These are phyloP conservation scores for Pycnomerus fuliginosus DNA, from an alignment of 2,888 invertebrate species.

Conservation along the genomic window DNA sequence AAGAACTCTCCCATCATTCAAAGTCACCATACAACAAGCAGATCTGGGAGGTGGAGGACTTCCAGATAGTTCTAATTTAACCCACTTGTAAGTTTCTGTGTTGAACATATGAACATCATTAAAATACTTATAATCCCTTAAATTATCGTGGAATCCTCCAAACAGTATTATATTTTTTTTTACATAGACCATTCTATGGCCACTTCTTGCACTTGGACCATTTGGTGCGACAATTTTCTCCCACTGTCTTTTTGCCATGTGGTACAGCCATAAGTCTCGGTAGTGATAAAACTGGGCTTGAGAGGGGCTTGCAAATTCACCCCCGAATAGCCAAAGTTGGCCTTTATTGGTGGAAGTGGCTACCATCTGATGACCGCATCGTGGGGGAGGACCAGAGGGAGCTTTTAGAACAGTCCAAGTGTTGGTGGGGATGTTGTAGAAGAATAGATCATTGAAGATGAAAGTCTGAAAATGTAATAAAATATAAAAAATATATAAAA, in stretches of 20 bases:
- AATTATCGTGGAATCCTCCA: slow-evolving; percentile 91
- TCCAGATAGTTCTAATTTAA: slow-evolving; percentile 65
- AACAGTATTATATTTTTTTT: slow-evolving; percentile 82
- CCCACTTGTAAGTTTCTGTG: slow-evolving; percentile 77
- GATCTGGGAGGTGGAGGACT: slow-evolving; percentile 75
- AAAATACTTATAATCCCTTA: slow-evolving; percentile 82
- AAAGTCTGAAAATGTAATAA: slow-evolving; percentile 72
- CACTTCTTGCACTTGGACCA: slow-evolving; percentile 82
- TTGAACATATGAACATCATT: slow-evolving; percentile 85
- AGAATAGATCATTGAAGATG: slow-evolving; percentile 81
- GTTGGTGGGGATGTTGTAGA: slow-evolving; percentile 76
- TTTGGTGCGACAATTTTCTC: slow-evolving; percentile 73
- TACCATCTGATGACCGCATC: slow-evolving; percentile 87
- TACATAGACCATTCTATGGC: slow-evolving; percentile 82
- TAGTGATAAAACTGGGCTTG: slow-evolving; percentile 94
- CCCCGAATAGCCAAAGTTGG: slow-evolving; percentile 81
- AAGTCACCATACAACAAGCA: slow-evolving; percentile 73
- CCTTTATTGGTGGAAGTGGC: slow-evolving; percentile 73
- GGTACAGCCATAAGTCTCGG: slow-evolving; percentile 86
- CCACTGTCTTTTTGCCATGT: slow-evolving; percentile 68
- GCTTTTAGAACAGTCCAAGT: slow-evolving; percentile 80
- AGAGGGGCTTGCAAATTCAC: slow-evolving; percentile 87
- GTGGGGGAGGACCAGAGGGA: slow-evolving; percentile 83
- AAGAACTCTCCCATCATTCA: slow-evolving; percentile 63
- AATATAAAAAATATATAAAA: too few species aligned